These are phyloP conservation scores for Candidula unifasciata DNA, from an alignment of 2,888 invertebrate genomes.

Conservation along the genomic window DNA sequence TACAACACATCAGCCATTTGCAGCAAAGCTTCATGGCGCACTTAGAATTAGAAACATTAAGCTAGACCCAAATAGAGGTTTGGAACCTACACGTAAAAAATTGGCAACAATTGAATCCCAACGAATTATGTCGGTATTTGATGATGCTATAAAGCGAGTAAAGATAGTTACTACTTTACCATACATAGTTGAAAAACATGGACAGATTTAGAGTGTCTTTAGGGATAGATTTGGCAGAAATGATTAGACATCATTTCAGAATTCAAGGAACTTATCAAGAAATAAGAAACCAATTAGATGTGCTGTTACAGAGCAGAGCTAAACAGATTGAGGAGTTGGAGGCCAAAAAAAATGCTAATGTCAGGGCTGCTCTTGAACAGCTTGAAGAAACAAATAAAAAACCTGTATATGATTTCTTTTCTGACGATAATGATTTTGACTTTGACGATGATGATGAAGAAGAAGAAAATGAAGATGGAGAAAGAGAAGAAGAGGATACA, in stretches of 20 bases:
- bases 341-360: constrained; percentile 34
- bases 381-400: neutral
- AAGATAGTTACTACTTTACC: constrained; percentile 74
- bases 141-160: constrained; percentile 72
- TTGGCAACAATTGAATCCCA: constrained; percentile 77
- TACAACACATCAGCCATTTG: constrained; percentile 46
- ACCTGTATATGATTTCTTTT: constrained; percentile 1
- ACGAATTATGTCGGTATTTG: constrained; percentile 76
- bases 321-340: constrained; percentile 31
- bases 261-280: constrained; percentile 72
- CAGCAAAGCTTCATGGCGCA: constrained; percentile 49
- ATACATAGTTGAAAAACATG: constrained; percentile 70
- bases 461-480: neutral
- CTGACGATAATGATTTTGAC: constrained; percentile 14
- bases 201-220: constrained; percentile 72
- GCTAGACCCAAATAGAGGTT: constrained; percentile 74
- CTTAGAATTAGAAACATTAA: constrained; percentile 56
- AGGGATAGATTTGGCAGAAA: constrained; percentile 70
- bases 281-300: constrained; percentile 65
- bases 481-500: neutral
- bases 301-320: constrained; percentile 56
- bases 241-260: constrained; percentile 71
- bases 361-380: neutral
- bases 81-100: constrained; percentile 77
- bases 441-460: constrained; percentile 73